Percentiles rank a stretch among this genome's conserved stretches.
These are phyloP conservation scores for Pteruthius melanotis DNA, from an alignment of 2,113 vertebrate species.

Conservation along the genomic window DNA sequence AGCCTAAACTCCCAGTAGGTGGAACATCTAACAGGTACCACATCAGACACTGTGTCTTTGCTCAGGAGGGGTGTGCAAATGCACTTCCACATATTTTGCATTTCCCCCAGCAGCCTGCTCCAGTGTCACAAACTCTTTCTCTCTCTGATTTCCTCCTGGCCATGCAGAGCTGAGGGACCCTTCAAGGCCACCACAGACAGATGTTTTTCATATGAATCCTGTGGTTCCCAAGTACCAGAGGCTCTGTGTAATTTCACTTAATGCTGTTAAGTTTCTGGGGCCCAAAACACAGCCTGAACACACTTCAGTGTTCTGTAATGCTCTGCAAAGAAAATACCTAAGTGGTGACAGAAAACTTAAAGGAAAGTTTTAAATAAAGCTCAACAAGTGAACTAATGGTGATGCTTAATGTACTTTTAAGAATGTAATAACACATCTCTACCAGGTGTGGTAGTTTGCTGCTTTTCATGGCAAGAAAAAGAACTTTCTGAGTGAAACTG, in stretches of 20 bases:
- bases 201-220: neutral
- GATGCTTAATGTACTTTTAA: neutral
- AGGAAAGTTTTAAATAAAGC: neutral
- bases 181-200: neutral
- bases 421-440: neutral
- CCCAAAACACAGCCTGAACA: neutral
- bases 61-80: neutral
- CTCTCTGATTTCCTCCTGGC: neutral
- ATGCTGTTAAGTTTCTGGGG: neutral
- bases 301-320: neutral
- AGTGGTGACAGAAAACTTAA: neutral
- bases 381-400: neutral
- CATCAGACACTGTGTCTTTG: neutral
- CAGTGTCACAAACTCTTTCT: neutral
- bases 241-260: neutral
- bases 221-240: neutral
- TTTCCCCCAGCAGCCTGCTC: neutral
- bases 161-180: neutral
- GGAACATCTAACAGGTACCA: neutral
- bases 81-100: neutral
- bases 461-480: neutral
- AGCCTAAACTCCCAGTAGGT: neutral
- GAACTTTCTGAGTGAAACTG: neutral
- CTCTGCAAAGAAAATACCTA: neutral
- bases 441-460: neutral